Base-by-base conservation (phyloP, 2,797 vertebrate species). In the Coluber constrictor region DNA sequence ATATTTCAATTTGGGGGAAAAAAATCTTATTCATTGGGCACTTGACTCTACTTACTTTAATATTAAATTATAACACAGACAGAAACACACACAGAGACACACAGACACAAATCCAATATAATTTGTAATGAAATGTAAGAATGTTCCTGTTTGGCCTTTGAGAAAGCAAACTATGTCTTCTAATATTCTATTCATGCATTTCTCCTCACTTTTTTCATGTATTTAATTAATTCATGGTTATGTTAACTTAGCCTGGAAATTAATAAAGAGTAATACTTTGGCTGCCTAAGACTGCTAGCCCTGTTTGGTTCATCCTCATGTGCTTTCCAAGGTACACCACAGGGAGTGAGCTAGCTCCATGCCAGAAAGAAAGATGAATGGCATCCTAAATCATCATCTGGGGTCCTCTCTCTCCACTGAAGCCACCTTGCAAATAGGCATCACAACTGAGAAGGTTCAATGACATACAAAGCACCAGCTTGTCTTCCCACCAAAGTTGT, bases 331-430 rank as follows among this genome's bases (percentile, higher is more conserved):
- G n/a, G n/a, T 70, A 70, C 6, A 16, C n/a, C 66, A 70, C 15
- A 32, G n/a, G 6, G 63, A 32, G 1, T 0, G 2, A 16, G 2
- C n/a, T 15, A 66, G 63, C 29, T n/a, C 5, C 4, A 15, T n/a
- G 15, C 5, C 66, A 32, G n/a, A 32, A 32, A 70, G 15, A 32
- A 70, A 70, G n/a, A 70, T 70, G 15, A 70, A 32, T 70, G 66
- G 29, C 15, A 32, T 32, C 15, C n/a, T 8, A 2, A 13, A 70
- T 5, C n/a, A 70, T 16, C 66, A 70, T 63, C 60, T 63, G 25
- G 60, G 10, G 3, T 29, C 60, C 25, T 70, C 66, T 66, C 12
- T 29, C 12, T 66, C 15, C n/a, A 70, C n/a, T 70, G 66, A 70
- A 70, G 6, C 66, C n/a, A 7, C n/a, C 6, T 70, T 70, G 66